Conservation (phyloP, 2,797 vertebrate species). For the Odontamblyopus rebecca region DNA sequence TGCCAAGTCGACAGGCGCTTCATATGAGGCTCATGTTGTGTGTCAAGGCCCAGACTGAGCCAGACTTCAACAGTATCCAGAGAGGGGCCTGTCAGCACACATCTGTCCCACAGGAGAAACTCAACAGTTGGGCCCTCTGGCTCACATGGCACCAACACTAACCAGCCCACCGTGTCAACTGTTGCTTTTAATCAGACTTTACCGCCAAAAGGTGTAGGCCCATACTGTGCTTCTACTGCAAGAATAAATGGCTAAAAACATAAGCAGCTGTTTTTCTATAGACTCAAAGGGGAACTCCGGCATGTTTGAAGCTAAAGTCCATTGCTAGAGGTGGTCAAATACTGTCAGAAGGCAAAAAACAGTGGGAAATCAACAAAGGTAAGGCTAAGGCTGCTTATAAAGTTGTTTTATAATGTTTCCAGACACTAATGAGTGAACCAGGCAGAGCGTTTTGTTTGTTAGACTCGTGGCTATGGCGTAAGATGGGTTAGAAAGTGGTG, state of each 20-base stretch:
- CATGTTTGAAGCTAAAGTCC: too few species aligned
- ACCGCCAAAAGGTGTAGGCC: background rate
- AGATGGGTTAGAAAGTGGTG: too few species aligned
- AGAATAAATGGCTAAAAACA: background rate
- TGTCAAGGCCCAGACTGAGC: conserved; percentile 23
- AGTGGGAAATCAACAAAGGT: too few species aligned
- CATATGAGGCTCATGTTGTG: conserved; percentile 45
- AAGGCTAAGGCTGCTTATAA: too few species aligned
- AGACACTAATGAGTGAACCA: too few species aligned
- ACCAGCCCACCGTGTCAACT: background rate
- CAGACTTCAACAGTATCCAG: conserved; percentile 33
- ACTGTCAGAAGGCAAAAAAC: too few species aligned
- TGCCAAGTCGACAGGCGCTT: conserved; percentile 36
- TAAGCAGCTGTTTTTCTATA: background rate
- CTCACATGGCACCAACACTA: background rate
- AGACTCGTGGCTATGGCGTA: too few species aligned
- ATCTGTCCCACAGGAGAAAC: conserved; percentile 22
- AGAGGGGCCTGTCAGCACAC: conserved; percentile 34
- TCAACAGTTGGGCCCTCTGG: conserved; percentile 19
- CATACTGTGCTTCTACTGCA: background rate
- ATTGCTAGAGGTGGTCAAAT: too few species aligned
- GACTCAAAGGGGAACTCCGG: background rate
- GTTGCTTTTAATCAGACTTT: background rate
- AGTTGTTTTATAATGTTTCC: too few species aligned
- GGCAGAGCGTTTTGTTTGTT: too few species aligned